Evolutionary conservation across 2,888 invertebrate genomes (phyloP).

Genomic region (Papilio protenor): DNA sequence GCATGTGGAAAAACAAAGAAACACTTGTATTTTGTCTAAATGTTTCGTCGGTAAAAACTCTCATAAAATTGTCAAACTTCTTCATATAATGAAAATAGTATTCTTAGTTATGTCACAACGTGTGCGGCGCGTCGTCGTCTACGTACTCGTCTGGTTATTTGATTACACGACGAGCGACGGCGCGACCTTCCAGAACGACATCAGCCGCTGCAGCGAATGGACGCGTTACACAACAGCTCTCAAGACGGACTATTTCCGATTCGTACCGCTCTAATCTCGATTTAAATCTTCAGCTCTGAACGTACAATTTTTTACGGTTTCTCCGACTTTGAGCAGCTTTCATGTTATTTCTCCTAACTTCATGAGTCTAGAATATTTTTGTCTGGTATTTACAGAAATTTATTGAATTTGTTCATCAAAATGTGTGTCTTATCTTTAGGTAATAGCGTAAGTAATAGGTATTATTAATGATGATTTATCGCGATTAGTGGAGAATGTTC

Average conservation of each 20-base stretch:
- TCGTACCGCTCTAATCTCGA: conserved; percentile 25
- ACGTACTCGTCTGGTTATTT: conserved; percentile 54
- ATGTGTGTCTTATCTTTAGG: background rate
- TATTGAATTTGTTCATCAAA: background rate
- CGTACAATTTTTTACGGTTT: conserved; percentile 8
- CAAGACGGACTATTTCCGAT: conserved; percentile 28
- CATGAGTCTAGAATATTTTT: background rate
- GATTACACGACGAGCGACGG: conserved; percentile 53
- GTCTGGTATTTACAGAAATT: background rate
- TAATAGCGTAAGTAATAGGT: background rate
- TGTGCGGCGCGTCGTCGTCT: conserved; percentile 45
- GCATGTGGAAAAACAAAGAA: too few relatives aligned
- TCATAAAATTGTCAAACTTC: background rate
- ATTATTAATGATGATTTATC: background rate
- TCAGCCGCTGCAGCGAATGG: conserved; percentile 31
- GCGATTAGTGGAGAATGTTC: background rate
- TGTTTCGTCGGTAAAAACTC: too few relatives aligned
- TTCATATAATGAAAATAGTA: background rate
- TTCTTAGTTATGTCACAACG: conserved; percentile 31
- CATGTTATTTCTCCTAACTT: background rate
- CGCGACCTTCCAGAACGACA: conserved; percentile 42
- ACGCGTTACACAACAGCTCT: conserved; percentile 19
- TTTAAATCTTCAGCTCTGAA: conserved; percentile 1
- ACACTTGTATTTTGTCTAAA: too few relatives aligned
- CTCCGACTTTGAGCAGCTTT: background rate